phyloP scores from a whole-genome alignment of 2,797 vertebrate species.

The Centroberyx gerrardi region DNA sequence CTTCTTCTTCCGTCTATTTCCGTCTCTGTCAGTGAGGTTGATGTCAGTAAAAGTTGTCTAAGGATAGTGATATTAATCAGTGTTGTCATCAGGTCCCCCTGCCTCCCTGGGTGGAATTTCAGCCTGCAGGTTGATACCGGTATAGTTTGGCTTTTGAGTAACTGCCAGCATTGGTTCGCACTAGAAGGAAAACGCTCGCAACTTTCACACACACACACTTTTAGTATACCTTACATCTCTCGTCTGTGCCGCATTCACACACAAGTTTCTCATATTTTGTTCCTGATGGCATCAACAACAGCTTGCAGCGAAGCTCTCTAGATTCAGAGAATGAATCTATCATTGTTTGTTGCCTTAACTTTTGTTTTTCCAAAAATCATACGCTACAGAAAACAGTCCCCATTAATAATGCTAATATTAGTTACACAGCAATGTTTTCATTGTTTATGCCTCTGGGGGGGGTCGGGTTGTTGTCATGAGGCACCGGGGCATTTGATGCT shows the following conservation, averaged over 20 bases:
- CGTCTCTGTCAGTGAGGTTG: neutral
- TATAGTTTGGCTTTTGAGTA: conserved; percentile 27
- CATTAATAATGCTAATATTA: neutral
- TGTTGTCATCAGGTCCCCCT: conserved; percentile 15
- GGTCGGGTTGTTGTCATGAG: too few relatives aligned
- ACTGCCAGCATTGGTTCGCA: neutral
- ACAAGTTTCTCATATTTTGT: neutral
- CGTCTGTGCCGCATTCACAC: neutral
- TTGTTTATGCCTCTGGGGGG: too few relatives aligned
- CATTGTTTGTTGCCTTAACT: neutral
- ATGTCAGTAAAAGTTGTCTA: neutral
- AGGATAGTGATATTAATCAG: conserved; percentile 32
- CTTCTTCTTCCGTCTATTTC: conserved; percentile 6
- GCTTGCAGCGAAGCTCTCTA: neutral
- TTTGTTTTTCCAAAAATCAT: too few relatives aligned
- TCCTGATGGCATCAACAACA: neutral
- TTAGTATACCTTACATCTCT: neutral
- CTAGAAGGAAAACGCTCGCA: neutral
- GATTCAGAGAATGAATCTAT: neutral
- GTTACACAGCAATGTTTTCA: too few relatives aligned
- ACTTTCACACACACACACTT: conserved; percentile 10
- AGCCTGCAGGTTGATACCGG: conserved; percentile 19
- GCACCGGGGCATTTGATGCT: too few relatives aligned
- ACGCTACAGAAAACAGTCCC: too few relatives aligned
- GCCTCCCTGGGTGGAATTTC: conserved; percentile 38